Percentiles rank a stretch among this genome's conserved stretches.
These are phyloP conservation scores for Semnopithecus entellus DNA, from an alignment of 2,113 vertebrate genomes.

Conservation along the genomic window DNA sequence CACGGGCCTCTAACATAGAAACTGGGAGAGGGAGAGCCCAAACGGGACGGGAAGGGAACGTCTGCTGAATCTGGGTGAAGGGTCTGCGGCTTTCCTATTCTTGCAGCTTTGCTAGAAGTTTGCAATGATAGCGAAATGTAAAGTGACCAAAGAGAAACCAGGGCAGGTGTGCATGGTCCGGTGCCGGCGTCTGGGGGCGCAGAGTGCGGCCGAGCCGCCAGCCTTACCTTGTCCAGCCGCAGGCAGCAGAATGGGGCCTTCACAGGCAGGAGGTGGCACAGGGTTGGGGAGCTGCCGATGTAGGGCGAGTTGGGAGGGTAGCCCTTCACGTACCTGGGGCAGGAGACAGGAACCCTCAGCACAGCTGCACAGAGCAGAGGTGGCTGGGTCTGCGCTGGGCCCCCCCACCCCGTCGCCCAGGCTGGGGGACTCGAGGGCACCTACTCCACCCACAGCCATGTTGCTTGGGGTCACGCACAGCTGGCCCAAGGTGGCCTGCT, in stretches of 20 bases:
- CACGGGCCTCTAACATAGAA: not conserved
- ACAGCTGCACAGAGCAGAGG: fast-evolving
- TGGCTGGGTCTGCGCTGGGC: not conserved
- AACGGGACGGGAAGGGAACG: not conserved
- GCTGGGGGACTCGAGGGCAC: too few species aligned
- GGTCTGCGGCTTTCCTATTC: fast-evolving
- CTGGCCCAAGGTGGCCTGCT: not conserved
- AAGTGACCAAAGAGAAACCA: not conserved
- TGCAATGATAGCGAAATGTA: not conserved
- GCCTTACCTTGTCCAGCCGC: slow-evolving; percentile 93
- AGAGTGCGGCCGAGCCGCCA: fast-evolving
- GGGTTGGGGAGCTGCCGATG: slow-evolving; percentile 95
- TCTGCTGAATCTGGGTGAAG: not conserved
- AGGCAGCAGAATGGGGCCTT: slow-evolving; percentile 97
- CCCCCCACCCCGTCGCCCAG: too few species aligned
- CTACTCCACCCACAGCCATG: not conserved
- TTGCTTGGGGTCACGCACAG: not conserved
- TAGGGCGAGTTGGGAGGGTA: slow-evolving; percentile 97
- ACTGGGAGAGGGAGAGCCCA: too few species aligned
- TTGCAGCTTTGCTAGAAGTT: not conserved
- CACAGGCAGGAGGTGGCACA: slow-evolving; percentile 93
- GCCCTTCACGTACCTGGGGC: slow-evolving; percentile 94
- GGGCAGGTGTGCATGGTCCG: not conserved
- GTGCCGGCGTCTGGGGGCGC: not conserved
- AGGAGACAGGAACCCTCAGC: not conserved